Base-by-base conservation (phyloP, 2,888 invertebrate species). In the Allygus modestus region DNA sequence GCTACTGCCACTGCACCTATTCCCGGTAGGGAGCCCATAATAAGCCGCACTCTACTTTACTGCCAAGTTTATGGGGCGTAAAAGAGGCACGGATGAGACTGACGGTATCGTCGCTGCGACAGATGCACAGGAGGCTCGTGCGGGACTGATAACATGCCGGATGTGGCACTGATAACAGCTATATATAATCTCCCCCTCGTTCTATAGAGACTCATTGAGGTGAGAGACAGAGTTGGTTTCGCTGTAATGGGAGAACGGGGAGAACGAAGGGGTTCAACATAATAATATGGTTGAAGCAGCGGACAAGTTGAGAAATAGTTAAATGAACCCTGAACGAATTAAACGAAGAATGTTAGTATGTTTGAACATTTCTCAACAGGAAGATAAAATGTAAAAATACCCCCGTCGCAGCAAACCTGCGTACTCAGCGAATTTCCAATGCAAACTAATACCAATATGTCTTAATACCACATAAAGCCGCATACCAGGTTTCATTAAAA, bases 21-120 rank as follows among this genome's bases (percentile, higher is more conserved):
- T 65, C 65, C 31, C 65, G 20, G 65, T 28, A 65, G 65, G 65
- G 65, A 65, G 65, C 28, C 65, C 65, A 65, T 65, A 28, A 65
- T 65, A 65, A 65, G 65, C 65, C 65, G 28, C 65, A 65, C 65
- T 65, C 65, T 15, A 65, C 65, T 65, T 65, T 65, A 65, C 65
- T 17, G 65, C 65, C 28, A 28, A 58, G 65, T 65, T 65, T 65
- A 65, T 65, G 65, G 31, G 31, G 65, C 65, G 31, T 65, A 65
- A 65, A 65, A 65, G 20, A 26, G 65, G 20, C 65, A 1, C 31
- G 65, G 65, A 65, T 65, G 65, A 65, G 26, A 23, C 7, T 12
- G 23, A 20, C 31, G 15, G 65, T 65, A 58, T 20, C 23, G 20
- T 2, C 12, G 12, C 20, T 2, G 17, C 54, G 23, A 65, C 58